These are phyloP conservation scores for Rhinolophus sinicus DNA, from an alignment of 2,113 vertebrate species.

Conservation along the genomic window DNA sequence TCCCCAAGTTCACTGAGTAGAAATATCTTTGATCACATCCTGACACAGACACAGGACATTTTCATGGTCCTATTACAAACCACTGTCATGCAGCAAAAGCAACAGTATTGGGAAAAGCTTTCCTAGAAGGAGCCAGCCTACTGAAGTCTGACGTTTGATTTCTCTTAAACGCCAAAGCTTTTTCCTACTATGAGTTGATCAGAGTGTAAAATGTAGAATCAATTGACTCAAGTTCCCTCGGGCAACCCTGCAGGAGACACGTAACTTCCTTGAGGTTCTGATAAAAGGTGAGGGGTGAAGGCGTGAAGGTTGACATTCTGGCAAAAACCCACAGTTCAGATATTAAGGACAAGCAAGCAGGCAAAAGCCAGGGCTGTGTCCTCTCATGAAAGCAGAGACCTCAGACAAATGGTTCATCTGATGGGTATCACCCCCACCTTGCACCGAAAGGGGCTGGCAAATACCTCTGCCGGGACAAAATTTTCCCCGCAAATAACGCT, in stretches of 20 bases:
- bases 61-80: accelerated
- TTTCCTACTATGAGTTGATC: accelerated
- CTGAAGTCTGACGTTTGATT: not conserved
- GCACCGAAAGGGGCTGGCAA: accelerated
- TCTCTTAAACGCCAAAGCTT: not conserved
- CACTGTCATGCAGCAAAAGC: accelerated
- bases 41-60: accelerated
- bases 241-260: not conserved
- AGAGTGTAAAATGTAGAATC: not conserved
- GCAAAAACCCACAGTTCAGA: not conserved
- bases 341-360: no score
- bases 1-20: not conserved
- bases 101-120: accelerated
- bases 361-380: no score
- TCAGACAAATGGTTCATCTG: not conserved
- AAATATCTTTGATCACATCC: not conserved
- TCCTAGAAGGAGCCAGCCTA: accelerated
- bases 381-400: not conserved
- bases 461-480: no score
- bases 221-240: not conserved
- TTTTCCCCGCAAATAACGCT: not conserved
- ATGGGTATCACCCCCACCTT: accelerated
- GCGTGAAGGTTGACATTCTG: no score
- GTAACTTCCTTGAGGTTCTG: no score
- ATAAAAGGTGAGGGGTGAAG: not conserved